Conservation (phyloP, 2,797 vertebrate species). For the Lepidocolaptes lacrymiger region DNA sequence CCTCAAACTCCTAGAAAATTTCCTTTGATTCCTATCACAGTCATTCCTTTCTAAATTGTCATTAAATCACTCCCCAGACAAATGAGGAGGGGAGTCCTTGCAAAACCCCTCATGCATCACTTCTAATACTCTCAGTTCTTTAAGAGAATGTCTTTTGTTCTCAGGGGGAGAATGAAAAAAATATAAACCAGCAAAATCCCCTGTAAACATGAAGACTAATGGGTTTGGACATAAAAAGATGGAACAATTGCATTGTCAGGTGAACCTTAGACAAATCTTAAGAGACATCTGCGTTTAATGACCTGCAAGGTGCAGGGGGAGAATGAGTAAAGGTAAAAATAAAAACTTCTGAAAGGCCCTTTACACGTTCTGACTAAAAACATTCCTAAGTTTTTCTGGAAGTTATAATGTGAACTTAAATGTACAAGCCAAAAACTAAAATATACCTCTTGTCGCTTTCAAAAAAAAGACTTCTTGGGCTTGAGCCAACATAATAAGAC, state of each 20-base stretch:
- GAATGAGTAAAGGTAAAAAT: neutral
- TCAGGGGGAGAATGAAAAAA: neutral
- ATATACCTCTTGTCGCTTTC: conserved; percentile 94
- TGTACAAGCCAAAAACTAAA: neutral
- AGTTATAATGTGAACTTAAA: neutral
- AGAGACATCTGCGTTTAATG: neutral
- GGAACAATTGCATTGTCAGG: neutral
- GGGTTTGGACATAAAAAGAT: neutral
- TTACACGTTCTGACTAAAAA: neutral
- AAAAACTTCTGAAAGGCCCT: neutral
- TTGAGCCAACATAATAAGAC: conserved; percentile 97
- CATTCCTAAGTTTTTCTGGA: neutral
- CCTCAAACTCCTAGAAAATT: neutral
- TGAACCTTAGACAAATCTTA: neutral
- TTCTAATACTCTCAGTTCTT: neutral
- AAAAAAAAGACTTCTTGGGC: conserved; percentile 98
- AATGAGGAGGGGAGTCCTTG: neutral
- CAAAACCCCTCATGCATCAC: neutral
- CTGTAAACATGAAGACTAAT: neutral
- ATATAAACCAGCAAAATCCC: neutral
- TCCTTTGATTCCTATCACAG: neutral
- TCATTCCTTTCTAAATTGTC: neutral
- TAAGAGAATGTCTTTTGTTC: neutral
- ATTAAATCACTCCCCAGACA: neutral
- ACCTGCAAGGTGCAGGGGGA: neutral